These are phyloP conservation scores for Brevimyrus niger DNA, from an alignment of 2,113 vertebrate species.

Conservation along the genomic window DNA sequence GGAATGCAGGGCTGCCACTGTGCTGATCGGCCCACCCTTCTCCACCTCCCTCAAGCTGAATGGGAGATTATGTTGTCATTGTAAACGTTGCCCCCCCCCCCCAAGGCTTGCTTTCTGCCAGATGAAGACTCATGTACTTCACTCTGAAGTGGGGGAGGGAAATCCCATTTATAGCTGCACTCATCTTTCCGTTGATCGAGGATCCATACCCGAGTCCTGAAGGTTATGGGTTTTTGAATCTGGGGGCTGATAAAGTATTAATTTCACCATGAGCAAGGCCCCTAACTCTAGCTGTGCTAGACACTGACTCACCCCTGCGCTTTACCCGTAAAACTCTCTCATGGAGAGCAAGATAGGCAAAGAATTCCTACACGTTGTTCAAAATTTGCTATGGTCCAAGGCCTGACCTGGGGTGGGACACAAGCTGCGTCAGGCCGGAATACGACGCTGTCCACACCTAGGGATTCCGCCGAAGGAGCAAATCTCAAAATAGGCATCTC, in stretches of 20 bases:
- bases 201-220: neutral
- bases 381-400: neutral
- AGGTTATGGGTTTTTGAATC: neutral
- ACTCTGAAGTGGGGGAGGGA: neutral
- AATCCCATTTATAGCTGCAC: neutral
- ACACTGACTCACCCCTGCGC: neutral
- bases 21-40: neutral
- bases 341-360: neutral
- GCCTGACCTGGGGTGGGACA: neutral
- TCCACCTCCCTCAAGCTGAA: neutral
- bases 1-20: neutral
- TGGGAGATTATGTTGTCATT: conserved; percentile 12
- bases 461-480: neutral
- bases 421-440: neutral
- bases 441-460: neutral
- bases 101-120: neutral
- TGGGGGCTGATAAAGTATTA: neutral
- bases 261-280: neutral
- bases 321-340: neutral
- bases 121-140: conserved; percentile 4
- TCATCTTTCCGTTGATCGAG: neutral
- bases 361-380: neutral
- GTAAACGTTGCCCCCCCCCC: neutral
- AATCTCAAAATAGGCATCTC: neutral
- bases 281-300: neutral